phyloP scores from a whole-genome alignment of 2,888 invertebrate species.

The Carpatolechia fugitivella region DNA sequence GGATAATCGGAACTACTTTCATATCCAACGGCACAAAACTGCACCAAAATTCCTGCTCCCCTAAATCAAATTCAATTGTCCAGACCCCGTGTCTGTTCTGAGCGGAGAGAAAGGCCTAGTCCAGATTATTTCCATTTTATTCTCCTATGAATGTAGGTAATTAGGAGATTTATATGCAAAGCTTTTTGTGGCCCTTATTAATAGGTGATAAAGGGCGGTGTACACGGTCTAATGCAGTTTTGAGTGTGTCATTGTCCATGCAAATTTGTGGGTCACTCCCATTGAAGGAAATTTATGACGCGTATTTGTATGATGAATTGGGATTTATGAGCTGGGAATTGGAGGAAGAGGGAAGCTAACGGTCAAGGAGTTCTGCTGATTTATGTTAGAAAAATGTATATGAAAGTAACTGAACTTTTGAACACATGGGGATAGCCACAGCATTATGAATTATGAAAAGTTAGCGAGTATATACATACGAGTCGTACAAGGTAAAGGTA shows the following conservation, averaged over 20 bases:
- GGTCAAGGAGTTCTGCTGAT: constrained; percentile 22
- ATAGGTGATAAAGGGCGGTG: constrained; percentile 64
- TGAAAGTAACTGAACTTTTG: neutral
- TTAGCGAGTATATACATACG: no score
- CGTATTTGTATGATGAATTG: constrained; percentile 63
- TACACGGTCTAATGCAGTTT: constrained; percentile 62
- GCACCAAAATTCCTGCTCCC: constrained; percentile 42
- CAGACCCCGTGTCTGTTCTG: constrained; percentile 58
- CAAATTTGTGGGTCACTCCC: constrained; percentile 72
- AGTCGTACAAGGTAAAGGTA: no score
- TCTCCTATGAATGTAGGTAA: constrained; percentile 65
- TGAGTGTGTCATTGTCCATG: constrained; percentile 56
- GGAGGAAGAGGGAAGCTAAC: constrained; percentile 37
- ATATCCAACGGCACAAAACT: neutral
- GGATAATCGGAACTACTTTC: neutral
- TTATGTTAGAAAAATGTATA: constrained; percentile 3
- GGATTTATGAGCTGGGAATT: constrained; percentile 58
- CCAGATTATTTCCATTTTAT: constrained; percentile 71
- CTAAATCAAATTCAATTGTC: constrained; percentile 70
- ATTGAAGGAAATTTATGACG: constrained; percentile 68
- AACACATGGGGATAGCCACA: neutral
- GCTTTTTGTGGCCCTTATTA: constrained; percentile 73
- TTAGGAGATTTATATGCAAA: constrained; percentile 79
- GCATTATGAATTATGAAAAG: no score
- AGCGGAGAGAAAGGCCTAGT: constrained; percentile 57